Base-by-base conservation (phyloP, 2,888 invertebrate genomes). In the Stomorhina lunata region DNA sequence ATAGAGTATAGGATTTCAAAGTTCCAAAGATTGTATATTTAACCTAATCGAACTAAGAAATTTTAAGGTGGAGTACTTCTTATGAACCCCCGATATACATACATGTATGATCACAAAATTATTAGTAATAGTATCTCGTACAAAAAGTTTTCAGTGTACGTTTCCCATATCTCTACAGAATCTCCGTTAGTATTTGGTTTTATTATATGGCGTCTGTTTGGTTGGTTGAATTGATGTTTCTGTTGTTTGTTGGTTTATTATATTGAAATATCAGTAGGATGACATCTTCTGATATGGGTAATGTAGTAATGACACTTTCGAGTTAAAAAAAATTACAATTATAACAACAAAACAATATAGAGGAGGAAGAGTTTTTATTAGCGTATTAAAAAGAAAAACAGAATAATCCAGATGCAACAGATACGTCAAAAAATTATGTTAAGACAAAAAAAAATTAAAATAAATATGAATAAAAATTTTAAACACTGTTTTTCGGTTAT, bases 151-250 rank as follows among this genome's bases (percentile, higher is more conserved):
- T 75, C 4, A 65, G 48, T 81, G 48, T 80, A 66, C 34, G 15
- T 5, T 88, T 89, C 88, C n/a, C 89, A 88, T 86, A 86, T 86
- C 84, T 76, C 48, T 63, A 85, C 84, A 81, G 76, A 69, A 71
- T 55, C 73, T 69, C 63, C 55, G 40, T 53, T 73, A 69, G 43
- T 32, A 57, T 37, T 63, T 25, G 10, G n/a, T 77, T 66, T 69
- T 66, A 45, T 80, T 81, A 20, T 65, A 68, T 81, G 81, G 77
- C 83, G 78, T 81, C 77, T 65, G 69, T 75, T 79, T 75, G 55
- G 69, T 81, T 81, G 66, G 17, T 25, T 71, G 43, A 55, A 43
- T 75, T 15, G 9, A 4, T 32, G 32, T 32, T n/a, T n/a, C n/a
- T n/a, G n/a, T 25, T 53, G 50, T 53, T 71, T 78, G 61, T 27